Base-by-base conservation (phyloP, 1,140 invertebrate genomes). In the Drosophila tristis region DNA sequence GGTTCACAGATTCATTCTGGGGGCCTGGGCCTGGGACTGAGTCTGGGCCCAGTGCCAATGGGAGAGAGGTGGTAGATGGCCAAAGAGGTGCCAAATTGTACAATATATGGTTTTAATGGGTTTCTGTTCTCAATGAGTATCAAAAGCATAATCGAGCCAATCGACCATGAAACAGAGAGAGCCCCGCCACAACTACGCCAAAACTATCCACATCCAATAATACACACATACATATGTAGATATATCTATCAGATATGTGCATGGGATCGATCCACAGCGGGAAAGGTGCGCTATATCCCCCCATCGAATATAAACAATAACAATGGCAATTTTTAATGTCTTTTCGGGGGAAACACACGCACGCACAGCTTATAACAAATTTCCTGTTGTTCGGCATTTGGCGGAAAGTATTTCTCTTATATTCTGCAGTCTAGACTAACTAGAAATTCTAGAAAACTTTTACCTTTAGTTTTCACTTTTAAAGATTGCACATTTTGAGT, bases 141-240 rank as follows among this genome's bases (percentile, higher is more conserved):
- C 78, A 67, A 63, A 80, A 65, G 78, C 78, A 82, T 82, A 84
- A 82, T 84, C 74, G 70, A 71, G 63, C 47, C 80, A 79, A 84
- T 84, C 80, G 80, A 84, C 80, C 80, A 79, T 84, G 71, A 84
- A 84, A 35, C 55, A 3, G 42, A 55, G 29, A 45, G 35, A 20
- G 20, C 1, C 26, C 35, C 35, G 11, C 25, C 25, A 62, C 65
- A 59, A 49, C 25, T 55, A 70, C 55, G 65, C 56, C 51, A 74
- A 76, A 79, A 65, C 63, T 78, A 84, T 82, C 79, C 78, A 25
- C 23, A 23, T 23, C 2, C 23, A 23, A 62, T 44, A 80, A 78
- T 79, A 81, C 16, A 16, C 81, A 81, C 16, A 16, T 81, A 81
- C 68, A 81, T 29, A 29, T 29, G n/a, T n/a, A n/a, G n/a, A 0